Evolutionary conservation across 2,113 vertebrate species (phyloP).

Genomic region (Trematocara nigrifrons): DNA sequence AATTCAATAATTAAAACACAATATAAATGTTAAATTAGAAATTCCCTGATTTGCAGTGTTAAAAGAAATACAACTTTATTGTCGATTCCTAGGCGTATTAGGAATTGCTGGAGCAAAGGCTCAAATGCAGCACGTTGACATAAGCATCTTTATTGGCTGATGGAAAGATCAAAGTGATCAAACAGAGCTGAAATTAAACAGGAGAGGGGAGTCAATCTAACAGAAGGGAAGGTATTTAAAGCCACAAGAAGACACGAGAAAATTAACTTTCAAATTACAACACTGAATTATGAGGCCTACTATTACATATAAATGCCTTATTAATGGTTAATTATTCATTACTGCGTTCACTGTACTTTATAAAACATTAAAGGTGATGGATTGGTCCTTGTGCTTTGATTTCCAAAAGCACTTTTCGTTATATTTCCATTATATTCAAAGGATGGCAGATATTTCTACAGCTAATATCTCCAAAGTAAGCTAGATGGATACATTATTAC

Average conservation of each 20-base stretch:
- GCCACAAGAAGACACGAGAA: background rate
- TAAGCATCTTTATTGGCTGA: background rate
- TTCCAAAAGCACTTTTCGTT: background rate
- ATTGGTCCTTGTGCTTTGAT: background rate
- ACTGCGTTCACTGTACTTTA: background rate
- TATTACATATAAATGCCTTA: background rate
- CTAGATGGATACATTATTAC: background rate
- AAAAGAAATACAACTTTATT: background rate
- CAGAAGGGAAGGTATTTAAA: background rate
- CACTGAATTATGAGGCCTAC: background rate
- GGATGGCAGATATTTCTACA: background rate
- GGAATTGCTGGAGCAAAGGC: background rate
- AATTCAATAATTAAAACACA: background rate
- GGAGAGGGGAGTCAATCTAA: background rate
- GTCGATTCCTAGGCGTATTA: background rate
- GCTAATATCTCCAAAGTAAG: background rate
- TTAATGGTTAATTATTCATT: background rate
- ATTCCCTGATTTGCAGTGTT: background rate
- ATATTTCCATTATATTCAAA: background rate
- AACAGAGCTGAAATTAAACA: background rate
- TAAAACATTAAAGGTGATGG: background rate
- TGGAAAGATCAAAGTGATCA: background rate
- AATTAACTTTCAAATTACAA: background rate
- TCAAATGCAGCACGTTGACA: background rate
- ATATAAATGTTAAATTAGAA: background rate